A percentile compares a stretch with the other conserved stretches of the same genome.
Conservation (phyloP, 1,140 invertebrate species). For the Bombus soroeensis region DNA sequence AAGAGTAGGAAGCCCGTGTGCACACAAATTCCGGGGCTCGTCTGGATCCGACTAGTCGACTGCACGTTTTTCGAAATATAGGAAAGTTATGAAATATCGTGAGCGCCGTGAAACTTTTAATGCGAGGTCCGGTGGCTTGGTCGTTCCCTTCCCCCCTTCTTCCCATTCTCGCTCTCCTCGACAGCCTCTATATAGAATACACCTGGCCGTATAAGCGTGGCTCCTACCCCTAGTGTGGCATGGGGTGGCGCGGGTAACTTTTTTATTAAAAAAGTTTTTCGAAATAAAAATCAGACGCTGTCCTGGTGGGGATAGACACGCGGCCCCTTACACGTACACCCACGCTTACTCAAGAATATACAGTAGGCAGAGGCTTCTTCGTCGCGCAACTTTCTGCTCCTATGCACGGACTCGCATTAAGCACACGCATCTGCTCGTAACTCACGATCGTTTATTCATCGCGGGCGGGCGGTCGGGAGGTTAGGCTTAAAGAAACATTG, state of each 20-base stretch:
- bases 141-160: conserved; percentile 41
- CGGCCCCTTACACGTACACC: neutral
- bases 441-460: conserved; percentile 4
- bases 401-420: conserved; percentile 14
- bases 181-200: conserved; percentile 62
- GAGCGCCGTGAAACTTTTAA: conserved; percentile 81
- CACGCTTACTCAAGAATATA: conserved; percentile 32
- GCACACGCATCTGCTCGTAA: neutral
- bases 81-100: conserved; percentile 82
- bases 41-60: conserved; percentile 46
- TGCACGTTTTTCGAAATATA: conserved; percentile 80
- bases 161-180: conserved; percentile 6
- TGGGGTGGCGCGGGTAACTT: conserved; percentile 71
- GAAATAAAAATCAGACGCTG: conserved; percentile 76
- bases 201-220: conserved; percentile 57
- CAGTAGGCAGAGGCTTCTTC: conserved; percentile 4
- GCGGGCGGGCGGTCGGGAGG: too few relatives aligned
- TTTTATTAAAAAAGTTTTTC: conserved; percentile 82
- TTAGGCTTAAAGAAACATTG: too few relatives aligned
- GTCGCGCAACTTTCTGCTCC: neutral
- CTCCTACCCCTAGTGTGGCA: conserved; percentile 29
- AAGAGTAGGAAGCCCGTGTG: conserved; percentile 46
- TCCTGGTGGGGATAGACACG: conserved; percentile 32
- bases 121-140: conserved; percentile 69
- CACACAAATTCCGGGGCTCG: conserved; percentile 57